Conservation (phyloP, 2,113 vertebrate genomes). For the Phyllostomus hastatus region DNA sequence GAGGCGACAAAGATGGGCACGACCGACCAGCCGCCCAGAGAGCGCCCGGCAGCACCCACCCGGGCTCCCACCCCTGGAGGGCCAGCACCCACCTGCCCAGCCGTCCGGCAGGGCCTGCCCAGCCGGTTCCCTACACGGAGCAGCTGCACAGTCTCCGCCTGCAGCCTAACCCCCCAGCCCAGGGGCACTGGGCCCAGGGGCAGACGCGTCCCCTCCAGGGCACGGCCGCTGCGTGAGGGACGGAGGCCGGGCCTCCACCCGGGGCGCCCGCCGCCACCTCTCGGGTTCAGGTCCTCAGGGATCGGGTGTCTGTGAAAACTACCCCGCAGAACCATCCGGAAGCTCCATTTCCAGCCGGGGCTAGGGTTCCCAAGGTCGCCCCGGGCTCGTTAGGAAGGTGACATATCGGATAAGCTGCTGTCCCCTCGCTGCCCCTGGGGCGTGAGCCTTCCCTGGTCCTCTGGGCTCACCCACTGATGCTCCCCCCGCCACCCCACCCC, state of each 20-base stretch:
- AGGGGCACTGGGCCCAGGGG: accelerated
- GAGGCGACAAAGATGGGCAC: not conserved
- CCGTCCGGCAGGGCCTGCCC: not conserved
- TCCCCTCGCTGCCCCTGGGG: accelerated
- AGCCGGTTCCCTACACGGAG: accelerated
- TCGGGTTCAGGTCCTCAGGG: not conserved
- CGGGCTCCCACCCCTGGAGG: not conserved
- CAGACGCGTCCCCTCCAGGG: accelerated
- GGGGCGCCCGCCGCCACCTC: not conserved
- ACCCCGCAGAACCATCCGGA: not conserved
- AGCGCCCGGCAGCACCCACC: accelerated
- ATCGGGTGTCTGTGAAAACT: conserved; percentile 41
- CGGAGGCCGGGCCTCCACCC: not conserved
- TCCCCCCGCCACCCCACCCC: accelerated
- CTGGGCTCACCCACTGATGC: accelerated
- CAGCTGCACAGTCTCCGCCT: accelerated
- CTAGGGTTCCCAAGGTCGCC: conserved; percentile 11
- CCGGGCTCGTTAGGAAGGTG: not conserved
- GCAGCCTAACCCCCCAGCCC: accelerated
- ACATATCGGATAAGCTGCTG: accelerated
- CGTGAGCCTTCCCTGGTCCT: accelerated
- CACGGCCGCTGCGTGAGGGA: accelerated
- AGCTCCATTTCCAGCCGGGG: not conserved
- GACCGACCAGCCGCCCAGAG: not conserved
- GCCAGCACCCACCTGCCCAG: not conserved